Base-by-base conservation (phyloP, 2,797 vertebrate species). In the Macroramphosus scolopax region DNA sequence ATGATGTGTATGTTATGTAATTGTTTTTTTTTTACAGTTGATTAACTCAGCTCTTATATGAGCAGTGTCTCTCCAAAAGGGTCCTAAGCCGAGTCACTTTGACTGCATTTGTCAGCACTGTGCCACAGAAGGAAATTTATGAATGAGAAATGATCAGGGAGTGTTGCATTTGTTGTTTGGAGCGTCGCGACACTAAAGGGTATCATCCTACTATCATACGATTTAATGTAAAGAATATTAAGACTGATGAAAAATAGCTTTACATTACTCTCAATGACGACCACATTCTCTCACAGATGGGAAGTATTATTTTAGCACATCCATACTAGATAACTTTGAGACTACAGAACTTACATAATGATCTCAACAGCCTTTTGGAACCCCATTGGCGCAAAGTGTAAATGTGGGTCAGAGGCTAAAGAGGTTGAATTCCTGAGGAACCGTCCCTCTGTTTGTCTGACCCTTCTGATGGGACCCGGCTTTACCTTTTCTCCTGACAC, bases 381-480 rank as follows among this genome's bases (percentile, higher is more conserved):
- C 45, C 33, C 36, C 14, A 2, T 22, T 43, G 36, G 58, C 44
- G 52, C 63, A 55, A 52, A 52, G 51, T 79, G 34, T 63, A 69
- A 60, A 75, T 63, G 51, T 71, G 65, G 76, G 67, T 77, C 69
- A 68, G 56, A 63, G 71, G 68, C 58, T 70, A 51, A 56, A 72
- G 61, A 72, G 65, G 60, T 55, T 74, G 74, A 73, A 85, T 85
- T 83, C 75, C 74, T 72, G 49, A 76, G 61, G 51, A 68, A 69
- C 33, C 62, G 40, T 17, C 38, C 20, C 44, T 63, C 38, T 72
- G 67, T 72, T 84, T 78, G 58, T 53, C 36, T 69, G 75, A 79
- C 75, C 74, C 61, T 62, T 77, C 75, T 72, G 72, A 68, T 39
- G 44, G 51, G 54, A 75, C 61, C 45, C 61, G 52, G 30, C 56